Conservation (phyloP, 2,113 vertebrate genomes). For the Falco punctatus region DNA sequence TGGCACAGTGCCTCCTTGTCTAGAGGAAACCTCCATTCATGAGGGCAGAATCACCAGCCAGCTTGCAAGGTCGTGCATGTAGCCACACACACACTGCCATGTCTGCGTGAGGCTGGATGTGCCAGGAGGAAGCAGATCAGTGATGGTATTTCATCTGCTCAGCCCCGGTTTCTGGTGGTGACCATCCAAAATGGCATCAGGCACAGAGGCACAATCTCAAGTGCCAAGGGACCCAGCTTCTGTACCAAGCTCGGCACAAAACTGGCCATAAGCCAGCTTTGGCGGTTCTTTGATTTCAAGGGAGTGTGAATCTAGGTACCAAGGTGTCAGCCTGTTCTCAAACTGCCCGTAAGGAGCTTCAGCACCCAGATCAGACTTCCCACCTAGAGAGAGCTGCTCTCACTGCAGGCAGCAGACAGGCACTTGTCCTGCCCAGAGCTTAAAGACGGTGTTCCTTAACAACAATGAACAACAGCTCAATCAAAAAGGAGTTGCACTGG, state of each 20-base stretch:
- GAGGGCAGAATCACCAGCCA: not conserved
- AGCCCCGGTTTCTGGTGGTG: not conserved
- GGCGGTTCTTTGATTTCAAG: not conserved
- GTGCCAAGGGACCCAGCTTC: not conserved
- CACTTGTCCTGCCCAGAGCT: not conserved
- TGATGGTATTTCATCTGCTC: not conserved
- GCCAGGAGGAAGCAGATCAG: not conserved
- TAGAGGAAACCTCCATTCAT: slow-evolving; percentile 21
- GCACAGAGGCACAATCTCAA: not conserved
- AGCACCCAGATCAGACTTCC: not conserved
- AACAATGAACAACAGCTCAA: not conserved
- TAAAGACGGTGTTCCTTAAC: not conserved
- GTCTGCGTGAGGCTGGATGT: not conserved
- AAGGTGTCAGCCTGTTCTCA: not conserved
- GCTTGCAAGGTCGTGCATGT: not conserved
- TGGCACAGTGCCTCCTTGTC: slow-evolving; percentile 53
- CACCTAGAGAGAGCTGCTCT: not conserved
- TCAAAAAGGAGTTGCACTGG: not conserved
- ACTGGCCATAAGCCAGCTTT: not conserved
- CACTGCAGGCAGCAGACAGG: not conserved
- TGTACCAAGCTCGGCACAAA: not conserved
- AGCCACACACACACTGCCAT: not conserved
- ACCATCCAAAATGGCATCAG: not conserved
- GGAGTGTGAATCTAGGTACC: not conserved
- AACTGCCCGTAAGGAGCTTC: not conserved